Percentiles rank a stretch among this genome's conserved stretches.
Evolutionary conservation across 2,113 vertebrate genomes (phyloP).

Genomic region (Glaucomys volans): DNA sequence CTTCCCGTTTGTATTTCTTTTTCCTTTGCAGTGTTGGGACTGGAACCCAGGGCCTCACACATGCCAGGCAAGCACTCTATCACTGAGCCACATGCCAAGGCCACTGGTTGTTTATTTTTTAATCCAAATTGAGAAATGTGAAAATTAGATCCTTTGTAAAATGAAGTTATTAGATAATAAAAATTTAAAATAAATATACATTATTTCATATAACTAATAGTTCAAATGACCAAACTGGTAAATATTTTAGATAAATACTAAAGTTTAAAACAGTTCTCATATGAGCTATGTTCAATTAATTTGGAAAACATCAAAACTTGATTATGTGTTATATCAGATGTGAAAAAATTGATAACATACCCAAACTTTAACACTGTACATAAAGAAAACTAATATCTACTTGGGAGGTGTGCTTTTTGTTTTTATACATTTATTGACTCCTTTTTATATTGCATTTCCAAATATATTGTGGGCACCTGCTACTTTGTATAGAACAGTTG

Average conservation of each 20-base stretch:
- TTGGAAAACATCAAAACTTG: neutral
- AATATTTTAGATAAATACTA: neutral
- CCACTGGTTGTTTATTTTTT: neutral
- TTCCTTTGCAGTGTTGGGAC: too few species aligned
- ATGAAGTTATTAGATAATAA: neutral
- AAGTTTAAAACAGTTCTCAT: neutral
- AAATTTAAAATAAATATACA: neutral
- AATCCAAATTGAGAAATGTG: neutral
- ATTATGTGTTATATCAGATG: neutral
- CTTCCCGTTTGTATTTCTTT: too few species aligned
- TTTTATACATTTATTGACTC: neutral
- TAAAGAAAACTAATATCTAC: neutral
- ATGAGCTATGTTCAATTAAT: neutral
- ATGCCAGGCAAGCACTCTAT: too few species aligned
- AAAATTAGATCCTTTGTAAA: neutral
- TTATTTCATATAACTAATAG: neutral
- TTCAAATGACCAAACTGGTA: neutral
- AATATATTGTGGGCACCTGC: neutral
- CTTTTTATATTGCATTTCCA: neutral
- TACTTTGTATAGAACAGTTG: neutral
- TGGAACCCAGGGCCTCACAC: too few species aligned
- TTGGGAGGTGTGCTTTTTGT: neutral
- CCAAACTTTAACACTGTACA: neutral
- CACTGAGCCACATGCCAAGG: too few species aligned
- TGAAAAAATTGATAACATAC: neutral